phyloP scores from a whole-genome alignment of 2,113 vertebrate species.

The Phrynocephalus versicolor region DNA sequence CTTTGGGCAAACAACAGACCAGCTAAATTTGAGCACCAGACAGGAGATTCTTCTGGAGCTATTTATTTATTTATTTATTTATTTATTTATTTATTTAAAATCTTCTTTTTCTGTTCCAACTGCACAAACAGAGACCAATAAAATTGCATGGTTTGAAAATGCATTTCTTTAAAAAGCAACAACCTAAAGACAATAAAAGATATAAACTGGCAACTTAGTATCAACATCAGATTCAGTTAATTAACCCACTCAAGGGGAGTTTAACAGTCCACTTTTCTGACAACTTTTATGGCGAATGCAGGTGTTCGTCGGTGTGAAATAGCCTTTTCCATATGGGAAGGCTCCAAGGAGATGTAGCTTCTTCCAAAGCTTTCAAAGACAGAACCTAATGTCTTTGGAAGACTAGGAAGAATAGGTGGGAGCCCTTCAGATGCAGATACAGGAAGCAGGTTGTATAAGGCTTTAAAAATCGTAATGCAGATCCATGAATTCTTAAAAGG shows the following conservation, averaged over 20 bases:
- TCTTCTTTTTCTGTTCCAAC: neutral
- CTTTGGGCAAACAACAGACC: conserved; percentile 47
- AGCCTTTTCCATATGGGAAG: neutral
- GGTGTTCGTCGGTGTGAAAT: neutral
- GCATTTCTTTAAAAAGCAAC: no score
- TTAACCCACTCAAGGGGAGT: neutral
- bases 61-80: neutral
- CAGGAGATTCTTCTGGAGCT: conserved; percentile 1
- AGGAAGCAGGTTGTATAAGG: neutral
- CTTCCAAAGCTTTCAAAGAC: neutral
- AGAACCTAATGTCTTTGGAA: no score
- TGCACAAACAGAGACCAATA: neutral
- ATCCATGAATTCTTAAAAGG: neutral
- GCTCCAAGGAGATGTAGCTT: neutral
- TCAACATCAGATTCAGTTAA: neutral
- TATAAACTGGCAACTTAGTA: neutral
- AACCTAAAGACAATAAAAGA: no score
- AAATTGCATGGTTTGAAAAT: neutral
- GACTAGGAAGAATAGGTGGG: neutral
- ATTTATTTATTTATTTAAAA: neutral
- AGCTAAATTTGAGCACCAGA: conserved; percentile 39
- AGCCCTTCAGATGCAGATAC: neutral
- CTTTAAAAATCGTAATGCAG: neutral
- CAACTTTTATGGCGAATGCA: neutral
- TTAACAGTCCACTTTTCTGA: neutral